Base-by-base conservation (phyloP, 1,140 invertebrate genomes). In the Metaphire vulgaris region DNA sequence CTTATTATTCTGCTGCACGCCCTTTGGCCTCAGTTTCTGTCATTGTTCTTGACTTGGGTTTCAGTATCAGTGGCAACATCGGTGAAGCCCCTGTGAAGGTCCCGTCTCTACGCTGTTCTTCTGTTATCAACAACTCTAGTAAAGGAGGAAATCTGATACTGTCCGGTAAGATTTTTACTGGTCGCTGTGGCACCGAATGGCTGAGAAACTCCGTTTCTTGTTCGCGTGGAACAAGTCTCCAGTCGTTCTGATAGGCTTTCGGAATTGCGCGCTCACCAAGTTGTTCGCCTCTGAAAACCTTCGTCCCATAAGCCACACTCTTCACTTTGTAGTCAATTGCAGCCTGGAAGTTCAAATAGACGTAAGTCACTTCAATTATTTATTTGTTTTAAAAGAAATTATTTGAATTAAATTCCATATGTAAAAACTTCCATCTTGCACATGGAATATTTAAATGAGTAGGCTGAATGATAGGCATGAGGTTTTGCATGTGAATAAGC, bases 191-290 rank as follows among this genome's bases (percentile, higher is more conserved):
- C 16, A 0, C 31, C 16, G 68, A 33, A 34, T 65, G 12, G n/a
- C 41, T 74, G 28, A 74, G 29, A 41, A 79, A 76, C 21, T 12
- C 26, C 33, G 73, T 72, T 73, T 79, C 78, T 65, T 77, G 75
- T 33, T 79, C 33, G 31, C 69, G 77, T n/a, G 69, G 70, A 26
- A 79, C 75, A 28, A 79, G 56, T 32, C 75, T 41, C 78, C 78
- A 79, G 34, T 79, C 78, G 31, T 69, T 30, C 26, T 77, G 77
- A 67, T 69, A 76, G 15, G 65, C 75, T 2, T 69, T 29, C 16
- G 31, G 28, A 1, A 79, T 74, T 14, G 31, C 31, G 30, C 30
- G 29, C 71, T 79, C 76, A 6, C 71, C 75, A 1, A 32, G 21
- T 15, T 32, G n/a, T 69, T 76, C 76, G 1, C 76, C 76, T 33